Evolutionary conservation across 2,113 vertebrate species (phyloP), one percentile per base, ranked within the genome.

Genomic region (Phycodurus eques): DNA sequence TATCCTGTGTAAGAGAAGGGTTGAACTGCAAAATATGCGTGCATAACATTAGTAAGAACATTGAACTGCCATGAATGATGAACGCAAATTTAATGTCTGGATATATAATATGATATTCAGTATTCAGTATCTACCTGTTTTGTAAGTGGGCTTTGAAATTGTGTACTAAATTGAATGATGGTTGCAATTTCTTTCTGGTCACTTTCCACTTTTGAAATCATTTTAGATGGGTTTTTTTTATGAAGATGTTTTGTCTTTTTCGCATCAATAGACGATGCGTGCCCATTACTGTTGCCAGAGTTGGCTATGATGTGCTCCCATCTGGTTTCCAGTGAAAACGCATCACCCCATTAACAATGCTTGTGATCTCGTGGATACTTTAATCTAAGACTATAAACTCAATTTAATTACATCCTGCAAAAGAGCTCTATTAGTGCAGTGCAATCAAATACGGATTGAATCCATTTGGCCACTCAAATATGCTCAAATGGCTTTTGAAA

Each of bases 301-400:
- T 76, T 88, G 88, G 79, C 81, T 90, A 85, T 87, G 88, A 87
- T 90, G 85, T 86, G 71, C 71, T 88, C 87, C 88, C 93, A 94
- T 94, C 92, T 94, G 93, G 91, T 84, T 90, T 86, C 81, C 83
- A 92, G 91, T 82, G 87, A 90, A 90, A 92, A 90, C 86, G 88
- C 90, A 93, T 90, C 91, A 92, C 85, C 88, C 88, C 88, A 92
- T 94, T 94, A 92, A 83, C 87, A 85, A 85, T 81, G 87, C 90
- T 92, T 93, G 86, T 93, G 91, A 94, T 94, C 91, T 92, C 76
- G 79, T 88, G 81, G 84, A 90, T 81, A 90, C 92, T 94, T 93
- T 93, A 93, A 93, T 94, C 92, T 92, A 91, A 88, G 82, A 90
- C 91, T 92, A 89, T 93, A 93, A 94, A 92, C 92, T 90, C 74